Percentiles rank a stretch among this genome's conserved stretches.
Conservation (phyloP, 1,140 invertebrate species). For the Drosophila teissieri region DNA sequence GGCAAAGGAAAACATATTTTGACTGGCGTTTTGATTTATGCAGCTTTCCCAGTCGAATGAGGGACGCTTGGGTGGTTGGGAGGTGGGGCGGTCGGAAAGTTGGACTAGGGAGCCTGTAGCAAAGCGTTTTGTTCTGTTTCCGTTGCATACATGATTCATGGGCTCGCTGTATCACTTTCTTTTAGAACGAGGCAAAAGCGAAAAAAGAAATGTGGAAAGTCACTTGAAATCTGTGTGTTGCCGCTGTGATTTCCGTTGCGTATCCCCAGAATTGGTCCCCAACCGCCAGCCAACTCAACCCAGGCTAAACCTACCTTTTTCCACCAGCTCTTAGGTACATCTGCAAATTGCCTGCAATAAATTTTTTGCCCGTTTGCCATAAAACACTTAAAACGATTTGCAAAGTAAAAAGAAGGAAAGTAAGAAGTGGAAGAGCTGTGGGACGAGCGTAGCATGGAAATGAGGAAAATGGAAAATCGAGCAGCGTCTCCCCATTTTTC, state of each 20-base stretch:
- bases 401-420: conserved; percentile 22
- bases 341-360: conserved; percentile 81
- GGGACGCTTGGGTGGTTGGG: background rate
- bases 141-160: conserved; percentile 81
- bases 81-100: background rate
- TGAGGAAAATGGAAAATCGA: conserved; percentile 40
- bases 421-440: conserved; percentile 1
- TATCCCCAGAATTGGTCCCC: conserved; percentile 17
- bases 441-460: conserved; percentile 25
- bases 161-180: conserved; percentile 25
- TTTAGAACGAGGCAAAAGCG: conserved; percentile 12
- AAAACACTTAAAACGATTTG: conserved; percentile 82
- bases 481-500: conserved; percentile 43
- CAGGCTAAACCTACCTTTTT: background rate
- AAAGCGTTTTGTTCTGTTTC: conserved; percentile 66
- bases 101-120: conserved; percentile 3
- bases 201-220: conserved; percentile 43
- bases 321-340: conserved; percentile 42
- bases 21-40: conserved; percentile 78
- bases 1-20: conserved; percentile 75
- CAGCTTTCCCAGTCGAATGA: conserved; percentile 25
- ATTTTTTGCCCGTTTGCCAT: conserved; percentile 74
- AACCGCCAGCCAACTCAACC: background rate
- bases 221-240: conserved; percentile 70
- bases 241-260: conserved; percentile 67